Evolutionary conservation across 2,113 vertebrate genomes (phyloP), one percentile per base, ranked within the genome.

Genomic region (Callopanchax toddi): DNA sequence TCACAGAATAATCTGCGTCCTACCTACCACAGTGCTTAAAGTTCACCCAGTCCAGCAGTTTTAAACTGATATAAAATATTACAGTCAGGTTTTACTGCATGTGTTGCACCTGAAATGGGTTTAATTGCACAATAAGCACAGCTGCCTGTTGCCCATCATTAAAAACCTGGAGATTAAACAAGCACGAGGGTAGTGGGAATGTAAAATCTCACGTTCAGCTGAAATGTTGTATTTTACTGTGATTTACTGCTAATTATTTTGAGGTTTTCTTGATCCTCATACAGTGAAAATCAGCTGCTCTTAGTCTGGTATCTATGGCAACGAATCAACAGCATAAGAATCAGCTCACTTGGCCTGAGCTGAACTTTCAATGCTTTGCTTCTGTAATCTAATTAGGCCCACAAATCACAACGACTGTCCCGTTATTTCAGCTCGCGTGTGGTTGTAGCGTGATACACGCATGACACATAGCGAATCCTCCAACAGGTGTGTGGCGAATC

Each of bases 231-330:
- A 60, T 73, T 79, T 79, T 67, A 29, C 54, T 42, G 67, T 26
- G 53, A 84, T 79, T 78, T 39, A 36, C 39, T 29, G 32, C 65
- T 1, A 59, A 85, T 89, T 74, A 81, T n/a, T 57, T n/a, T 75
- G 25, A 62, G 59, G 43, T 56, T 29, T 45, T 60, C 26, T 11
- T 16, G 57, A 65, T 57, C 6, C 55, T 42, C 46, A 52, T 23
- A n/a, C n/a, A 66, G 61, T 60, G 32, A 46, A 54, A 66, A 51
- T 45, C 15, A 25, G 46, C 22, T 17, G 25, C 37, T 18, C 74
- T 39, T 20, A 11, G 39, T 20, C 10, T 6, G 20, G 65, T 76
- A 25, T 44, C 83, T 0, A 56, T 50, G 72, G 63, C 52, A 59
- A 86, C 60, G 12, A 2, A 55, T 50, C 74, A 71, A 73, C 74